Base-by-base conservation (phyloP, 2,113 vertebrate species). In the Salvelinus fontinalis region DNA sequence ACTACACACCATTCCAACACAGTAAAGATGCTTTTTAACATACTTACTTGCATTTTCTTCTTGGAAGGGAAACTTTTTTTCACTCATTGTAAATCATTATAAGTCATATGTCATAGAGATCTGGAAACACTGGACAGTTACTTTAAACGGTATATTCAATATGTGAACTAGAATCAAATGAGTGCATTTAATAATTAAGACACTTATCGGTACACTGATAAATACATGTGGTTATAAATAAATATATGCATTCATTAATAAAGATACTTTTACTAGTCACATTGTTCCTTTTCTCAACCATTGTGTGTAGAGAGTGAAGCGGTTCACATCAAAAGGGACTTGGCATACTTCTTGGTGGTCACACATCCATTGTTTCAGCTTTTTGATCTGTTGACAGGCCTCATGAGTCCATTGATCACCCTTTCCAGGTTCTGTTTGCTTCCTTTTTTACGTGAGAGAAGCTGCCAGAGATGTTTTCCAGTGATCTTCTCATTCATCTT, bases 351-450 rank as follows among this genome's bases (percentile, higher is more conserved):
- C n/a, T 12, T 27, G 18, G 51, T 51, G 11, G 16, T n/a, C 18
- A 6, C 18, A 34, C 51, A 22, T 24, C 27, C 0, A 1, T 0
- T 0, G 0, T 67, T 57, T 67, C 3, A 26, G 0, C 3, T 39
- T 0, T 1, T 0, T 0, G 7, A 26, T 11, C 9, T 1, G 0
- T 66, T 90, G 77, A 27, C 7, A 0, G 54, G 9, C 4, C 0
- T 0, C 64, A 0, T 4, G 0, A 0, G 0, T 1, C 44, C 14
- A 6, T 14, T 0, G 0, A 24, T 1, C n/a, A 78, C 8, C 2
- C 2, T 26, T 2, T 72, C 20, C 0, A 54, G 20, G 14, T 3
- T 68, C 20, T 5, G 2, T 0, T 13, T 26, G 26, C 26, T 26
- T 26, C 26, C 26, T 2, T 26, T 26, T 26, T 26, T 26, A 26